Conservation (phyloP, 2,888 invertebrate species). For the Agrochola litura region DNA sequence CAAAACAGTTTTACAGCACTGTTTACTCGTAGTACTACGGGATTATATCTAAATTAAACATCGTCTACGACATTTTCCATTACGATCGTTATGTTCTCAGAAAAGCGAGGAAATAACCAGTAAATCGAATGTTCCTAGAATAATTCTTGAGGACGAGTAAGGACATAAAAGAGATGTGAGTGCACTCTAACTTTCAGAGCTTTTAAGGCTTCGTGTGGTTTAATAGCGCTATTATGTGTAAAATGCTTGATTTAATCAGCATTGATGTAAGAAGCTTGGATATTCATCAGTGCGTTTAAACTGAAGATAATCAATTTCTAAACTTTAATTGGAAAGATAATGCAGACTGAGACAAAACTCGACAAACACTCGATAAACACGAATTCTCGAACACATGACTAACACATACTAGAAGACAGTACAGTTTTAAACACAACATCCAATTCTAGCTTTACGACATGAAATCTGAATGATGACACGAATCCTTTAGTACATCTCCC, state of each 20-base stretch:
- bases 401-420: not conserved
- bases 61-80: constrained; percentile 14
- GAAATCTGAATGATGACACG: not conserved
- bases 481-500: constrained; percentile 32
- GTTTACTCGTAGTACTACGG: constrained; percentile 33
- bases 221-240: constrained; percentile 21
- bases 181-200: constrained; percentile 32
- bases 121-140: constrained; percentile 36
- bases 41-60: constrained; percentile 38
- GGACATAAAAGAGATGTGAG: constrained; percentile 11
- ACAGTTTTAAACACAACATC: not conserved
- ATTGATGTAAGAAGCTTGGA: not conserved
- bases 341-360: not conserved
- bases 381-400: not conserved
- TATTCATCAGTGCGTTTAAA: not conserved
- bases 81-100: constrained; percentile 28
- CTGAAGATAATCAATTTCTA: not conserved
- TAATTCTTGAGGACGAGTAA: constrained; percentile 14
- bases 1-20: constrained; percentile 38
- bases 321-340: not conserved
- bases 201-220: constrained; percentile 23
- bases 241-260: constrained; percentile 12
- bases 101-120: constrained; percentile 10
- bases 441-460: not conserved
- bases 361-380: no score